These are phyloP conservation scores for Nannoperca obscura DNA, from an alignment of 2,797 vertebrate species.

Conservation along the genomic window DNA sequence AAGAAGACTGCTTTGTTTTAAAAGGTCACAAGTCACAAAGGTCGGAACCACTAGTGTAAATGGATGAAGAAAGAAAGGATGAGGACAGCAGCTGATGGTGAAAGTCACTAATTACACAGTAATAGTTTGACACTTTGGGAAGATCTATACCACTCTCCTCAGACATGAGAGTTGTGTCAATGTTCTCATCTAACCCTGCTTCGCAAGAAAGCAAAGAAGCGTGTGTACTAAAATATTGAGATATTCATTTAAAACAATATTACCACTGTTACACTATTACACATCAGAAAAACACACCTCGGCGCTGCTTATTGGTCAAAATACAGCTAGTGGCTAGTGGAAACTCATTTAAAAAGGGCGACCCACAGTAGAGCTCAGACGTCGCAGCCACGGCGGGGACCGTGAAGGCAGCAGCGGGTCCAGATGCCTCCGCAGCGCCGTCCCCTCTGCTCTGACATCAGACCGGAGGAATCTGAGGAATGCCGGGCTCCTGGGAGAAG, in stretches of 20 bases:
- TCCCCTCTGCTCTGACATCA: constrained; percentile 83
- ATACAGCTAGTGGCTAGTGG: not conserved
- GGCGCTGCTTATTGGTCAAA: not conserved
- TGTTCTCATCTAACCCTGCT: not conserved
- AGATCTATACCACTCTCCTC: too few species aligned
- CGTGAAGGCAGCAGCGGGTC: constrained; percentile 64
- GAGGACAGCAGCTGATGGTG: not conserved
- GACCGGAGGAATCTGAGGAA: constrained; percentile 82
- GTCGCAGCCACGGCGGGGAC: constrained; percentile 5
- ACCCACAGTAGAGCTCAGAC: fast-evolving
- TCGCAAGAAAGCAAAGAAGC: not conserved
- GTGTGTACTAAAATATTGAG: not conserved
- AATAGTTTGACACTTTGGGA: too few species aligned
- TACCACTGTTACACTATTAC: too few species aligned
- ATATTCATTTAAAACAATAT: not conserved
- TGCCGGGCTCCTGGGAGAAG: constrained; percentile 82
- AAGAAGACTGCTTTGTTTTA: not conserved
- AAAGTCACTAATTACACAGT: not conserved
- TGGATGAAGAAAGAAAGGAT: too few species aligned
- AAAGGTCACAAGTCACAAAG: not conserved
- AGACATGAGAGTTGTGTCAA: too few species aligned
- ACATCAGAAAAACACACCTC: not conserved
- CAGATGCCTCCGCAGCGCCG: constrained; percentile 63
- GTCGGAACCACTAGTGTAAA: not conserved
- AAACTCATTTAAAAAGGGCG: too few species aligned